Evolutionary conservation across 2,797 vertebrate species (phyloP), one percentile per base, ranked within the genome.

Genomic region (Aeoliscus strigatus): DNA sequence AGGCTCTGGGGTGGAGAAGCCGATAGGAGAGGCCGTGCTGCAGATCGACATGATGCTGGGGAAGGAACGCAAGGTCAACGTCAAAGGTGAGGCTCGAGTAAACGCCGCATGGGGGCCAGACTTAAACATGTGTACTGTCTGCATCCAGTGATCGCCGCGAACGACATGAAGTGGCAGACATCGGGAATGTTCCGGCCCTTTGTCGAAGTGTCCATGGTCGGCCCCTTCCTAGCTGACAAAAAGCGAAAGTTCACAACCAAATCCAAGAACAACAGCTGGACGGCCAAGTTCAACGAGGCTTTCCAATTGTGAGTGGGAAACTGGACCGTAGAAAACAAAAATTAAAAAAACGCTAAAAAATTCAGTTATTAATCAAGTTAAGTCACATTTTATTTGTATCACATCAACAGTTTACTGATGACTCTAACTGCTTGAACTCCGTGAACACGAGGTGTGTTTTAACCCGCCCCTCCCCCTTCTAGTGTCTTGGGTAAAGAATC

Each of bases 241-340:
- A 99, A 97, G 75, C 90, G 94, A 49, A 94, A 92, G 60, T 97
- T 97, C 71, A 91, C 92, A 50, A 99, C 96, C 11, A 99, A 99
- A 56, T 99, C 96, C 13, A 98, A 97, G 81, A 99, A 94, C 86
- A 97, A 97, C 90, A 91, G 91, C 86, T 97, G 94, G 94, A 86
- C 91, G 2, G 92, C 94, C 1, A 97, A 95, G 56, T 99, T 94
- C 88, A 97, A 94, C 11, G 96, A 99, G 81, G 86, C 92, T 0
- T 99, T 97, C 76, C 91, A 94, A 70, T 97, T 97, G 96, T 99
- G 78, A 93, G 96, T 93, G n/a, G n/a, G n/a, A n/a, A n/a, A n/a
- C n/a, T n/a, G n/a, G n/a, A n/a, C n/a, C n/a, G n/a, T n/a, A n/a
- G n/a, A n/a, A n/a, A n/a, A n/a, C n/a, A n/a, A n/a, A n/a, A n/a